Conservation (phyloP, 64 coral and sea anemone species). For the Acropora tenuis region DNA sequence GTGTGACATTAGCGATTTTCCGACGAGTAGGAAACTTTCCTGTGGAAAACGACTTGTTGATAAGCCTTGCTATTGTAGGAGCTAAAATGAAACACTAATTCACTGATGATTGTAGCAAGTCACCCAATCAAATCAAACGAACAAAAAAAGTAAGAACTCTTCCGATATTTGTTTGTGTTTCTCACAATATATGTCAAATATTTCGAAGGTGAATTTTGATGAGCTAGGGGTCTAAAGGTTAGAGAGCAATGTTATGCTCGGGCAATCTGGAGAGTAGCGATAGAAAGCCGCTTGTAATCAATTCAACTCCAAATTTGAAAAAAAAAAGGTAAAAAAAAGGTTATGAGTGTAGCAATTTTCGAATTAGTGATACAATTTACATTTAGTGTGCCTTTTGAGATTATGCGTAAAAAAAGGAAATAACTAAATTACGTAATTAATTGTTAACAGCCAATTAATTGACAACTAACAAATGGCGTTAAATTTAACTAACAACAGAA, state of each 20-base stretch:
- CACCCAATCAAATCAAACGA: slow-evolving; percentile 4
- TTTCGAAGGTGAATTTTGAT: slow-evolving; percentile 16
- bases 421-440: no score
- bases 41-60: no score
- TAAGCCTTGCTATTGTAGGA: no score
- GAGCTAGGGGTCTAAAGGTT: not conserved
- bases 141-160: slow-evolving; percentile 7
- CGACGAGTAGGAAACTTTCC: no score
- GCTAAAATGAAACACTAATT: no score
- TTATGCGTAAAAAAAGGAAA: slow-evolving; percentile 10
- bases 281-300: slow-evolving; percentile 13
- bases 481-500: no score
- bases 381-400: slow-evolving; percentile 10
- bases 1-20: no score
- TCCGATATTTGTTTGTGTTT: slow-evolving; percentile 22
- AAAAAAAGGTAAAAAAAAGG: slow-evolving; percentile 8
- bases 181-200: slow-evolving; percentile 6
- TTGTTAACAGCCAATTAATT: no score
- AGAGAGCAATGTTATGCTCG: slow-evolving; percentile 24
- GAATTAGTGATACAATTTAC: slow-evolving; percentile 19
- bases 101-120: no score
- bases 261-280: slow-evolving; percentile 1
- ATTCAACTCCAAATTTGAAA: slow-evolving; percentile 3
- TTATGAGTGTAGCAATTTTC: slow-evolving; percentile 22
- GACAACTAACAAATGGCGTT: no score